Conservation (phyloP, 2,113 vertebrate genomes). For the Cricetomys ansorgei region DNA sequence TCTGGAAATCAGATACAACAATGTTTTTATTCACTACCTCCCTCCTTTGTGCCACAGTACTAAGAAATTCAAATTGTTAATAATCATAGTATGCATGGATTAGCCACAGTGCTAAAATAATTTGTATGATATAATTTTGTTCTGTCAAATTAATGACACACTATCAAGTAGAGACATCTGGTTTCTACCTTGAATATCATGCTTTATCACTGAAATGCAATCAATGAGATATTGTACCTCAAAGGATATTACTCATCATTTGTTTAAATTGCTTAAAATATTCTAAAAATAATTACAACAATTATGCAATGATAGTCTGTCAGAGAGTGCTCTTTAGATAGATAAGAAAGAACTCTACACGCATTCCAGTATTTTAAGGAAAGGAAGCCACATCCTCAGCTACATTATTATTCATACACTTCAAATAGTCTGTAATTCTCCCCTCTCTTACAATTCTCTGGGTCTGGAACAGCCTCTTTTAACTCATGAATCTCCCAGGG, state of each 20-base stretch:
- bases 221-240: slow-evolving; percentile 59
- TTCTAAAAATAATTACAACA: slow-evolving; percentile 67
- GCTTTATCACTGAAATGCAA: slow-evolving; percentile 47
- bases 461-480: neutral
- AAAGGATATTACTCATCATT: slow-evolving; percentile 65
- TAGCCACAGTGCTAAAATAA: slow-evolving; percentile 56
- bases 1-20: neutral
- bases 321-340: slow-evolving; percentile 37
- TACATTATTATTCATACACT: slow-evolving; percentile 46
- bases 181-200: slow-evolving; percentile 45
- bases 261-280: slow-evolving; percentile 64
- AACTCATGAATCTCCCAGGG: neutral
- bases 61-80: slow-evolving; percentile 30
- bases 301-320: slow-evolving; percentile 66
- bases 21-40: neutral
- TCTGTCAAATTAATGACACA: slow-evolving; percentile 64
- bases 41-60: neutral
- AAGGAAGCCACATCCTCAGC: slow-evolving; percentile 46
- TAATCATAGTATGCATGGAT: neutral
- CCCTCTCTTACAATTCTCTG: neutral
- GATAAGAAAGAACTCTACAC: slow-evolving; percentile 42
- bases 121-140: slow-evolving; percentile 38
- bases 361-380: slow-evolving; percentile 65
- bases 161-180: slow-evolving; percentile 51
- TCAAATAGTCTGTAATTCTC: neutral